Evolutionary conservation across 2,888 invertebrate genomes (phyloP).

Genomic region (Macrosoma leucophasiata): DNA sequence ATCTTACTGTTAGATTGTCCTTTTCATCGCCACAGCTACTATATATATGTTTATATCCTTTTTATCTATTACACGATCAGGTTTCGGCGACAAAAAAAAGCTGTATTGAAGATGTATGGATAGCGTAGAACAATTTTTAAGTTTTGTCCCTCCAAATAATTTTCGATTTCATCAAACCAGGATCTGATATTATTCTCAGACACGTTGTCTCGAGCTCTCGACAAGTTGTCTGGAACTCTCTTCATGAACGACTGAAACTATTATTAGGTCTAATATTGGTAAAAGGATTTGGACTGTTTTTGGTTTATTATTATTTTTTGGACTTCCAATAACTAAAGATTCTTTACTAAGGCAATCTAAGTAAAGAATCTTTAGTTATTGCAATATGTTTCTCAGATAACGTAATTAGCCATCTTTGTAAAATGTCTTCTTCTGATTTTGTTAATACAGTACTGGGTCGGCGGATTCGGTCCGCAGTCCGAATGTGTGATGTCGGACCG

Average conservation of each 20-base stretch:
- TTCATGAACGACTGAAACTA: constrained; percentile 24
- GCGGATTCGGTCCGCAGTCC: too few relatives aligned
- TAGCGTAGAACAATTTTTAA: constrained; percentile 17
- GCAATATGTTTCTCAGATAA: constrained; percentile 19
- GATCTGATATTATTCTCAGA: constrained; percentile 19
- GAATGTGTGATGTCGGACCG: too few relatives aligned
- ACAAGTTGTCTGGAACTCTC: constrained; percentile 20
- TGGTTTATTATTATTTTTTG: constrained; percentile 25
- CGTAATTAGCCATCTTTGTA: constrained; percentile 22
- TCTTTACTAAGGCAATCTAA: too few relatives aligned
- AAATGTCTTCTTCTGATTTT: constrained; percentile 16
- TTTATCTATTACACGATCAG: constrained; percentile 34
- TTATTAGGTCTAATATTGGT: constrained; percentile 23
- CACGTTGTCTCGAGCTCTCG: constrained; percentile 20
- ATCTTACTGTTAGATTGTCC: constrained; percentile 16
- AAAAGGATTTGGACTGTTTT: constrained; percentile 23
- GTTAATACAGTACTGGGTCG: too few relatives aligned
- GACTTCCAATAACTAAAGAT: too few relatives aligned
- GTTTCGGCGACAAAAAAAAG: constrained; percentile 35
- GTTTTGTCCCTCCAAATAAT: constrained; percentile 23
- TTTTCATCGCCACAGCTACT: constrained; percentile 13
- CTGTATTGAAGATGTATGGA: constrained; percentile 28
- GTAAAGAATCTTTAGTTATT: constrained; percentile 20
- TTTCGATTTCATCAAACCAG: constrained; percentile 23
- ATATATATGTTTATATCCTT: constrained; percentile 22